Base-by-base conservation (phyloP, 1,140 invertebrate species). In the Acromyrmex charruanus region DNA sequence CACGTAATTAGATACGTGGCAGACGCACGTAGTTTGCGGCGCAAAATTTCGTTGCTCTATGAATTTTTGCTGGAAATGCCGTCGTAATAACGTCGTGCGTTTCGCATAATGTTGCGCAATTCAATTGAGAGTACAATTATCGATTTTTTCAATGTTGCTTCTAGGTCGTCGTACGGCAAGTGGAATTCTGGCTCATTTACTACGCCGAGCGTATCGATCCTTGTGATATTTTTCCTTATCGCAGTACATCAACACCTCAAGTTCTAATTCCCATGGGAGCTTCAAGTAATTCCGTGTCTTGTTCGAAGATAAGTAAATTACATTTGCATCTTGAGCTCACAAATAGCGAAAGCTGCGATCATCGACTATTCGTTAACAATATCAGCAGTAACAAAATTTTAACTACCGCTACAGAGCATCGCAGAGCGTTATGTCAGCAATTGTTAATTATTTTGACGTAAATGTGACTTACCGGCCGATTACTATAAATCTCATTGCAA, bases 121-220 rank as follows among this genome's bases (percentile, higher is more conserved):
- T 21, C 31, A 63, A 59, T 81, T 44, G 53, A 28, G 35, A 58
- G 3, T 55, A 21, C 72, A 84, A 87, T 86, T 82, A 84, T 91
- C 81, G 88, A 90, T 92, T 55, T 44, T 35, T 86, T 75, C 9
- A 84, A 75, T 90, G 65, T 59, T 90, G 81, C 74, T 90, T 88
- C 12, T 82, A 92, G 91, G 77, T 92, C 89, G 39, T 87, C 89
- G 18, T 66, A 51, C 35, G 35, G 77, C 65, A 59, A 82, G 53
- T 90, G 90, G 85, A 89, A 75, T 58, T 84, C 85, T 10, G 84
- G 82, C n/a, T 51, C 74, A 53, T 63, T 77, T 18, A 58, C 55
- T 7, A 63, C 25, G 25, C 86, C 77, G 12, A 75, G 49, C 18
- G 9, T 71, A 59, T 59, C 77, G 28, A 68, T 35, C 28, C n/a